A percentile compares a stretch with the other conserved stretches of the same genome.
These are phyloP conservation scores for Tenrec ecaudatus DNA, from an alignment of 2,113 vertebrate genomes.

Conservation along the genomic window DNA sequence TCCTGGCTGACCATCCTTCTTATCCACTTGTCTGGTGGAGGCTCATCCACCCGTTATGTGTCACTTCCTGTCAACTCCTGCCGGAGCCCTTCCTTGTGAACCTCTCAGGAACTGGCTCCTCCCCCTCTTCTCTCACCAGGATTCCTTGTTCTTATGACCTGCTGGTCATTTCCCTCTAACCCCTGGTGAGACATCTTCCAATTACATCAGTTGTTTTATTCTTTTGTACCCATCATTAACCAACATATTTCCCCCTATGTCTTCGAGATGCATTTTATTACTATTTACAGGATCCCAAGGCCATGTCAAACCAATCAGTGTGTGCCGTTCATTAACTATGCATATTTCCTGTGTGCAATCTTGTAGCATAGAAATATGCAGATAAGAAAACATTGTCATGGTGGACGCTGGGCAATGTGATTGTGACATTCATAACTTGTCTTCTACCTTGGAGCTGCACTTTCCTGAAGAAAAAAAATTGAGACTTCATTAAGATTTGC, in stretches of 20 bases:
- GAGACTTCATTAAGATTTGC: slow-evolving; percentile 21
- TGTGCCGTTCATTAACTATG: neutral
- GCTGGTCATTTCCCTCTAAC: neutral
- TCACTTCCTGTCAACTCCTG: no score
- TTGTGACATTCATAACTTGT: slow-evolving; percentile 9
- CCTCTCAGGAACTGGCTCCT: no score
- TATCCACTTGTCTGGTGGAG: neutral
- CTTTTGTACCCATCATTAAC: neutral
- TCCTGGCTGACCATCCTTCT: neutral
- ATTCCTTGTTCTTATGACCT: neutral
- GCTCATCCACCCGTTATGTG: no score
- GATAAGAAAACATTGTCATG: neutral
- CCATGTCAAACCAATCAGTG: neutral
- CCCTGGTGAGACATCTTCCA: neutral
- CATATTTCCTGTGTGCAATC: neutral
- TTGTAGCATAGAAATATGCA: neutral
- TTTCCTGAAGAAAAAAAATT: neutral
- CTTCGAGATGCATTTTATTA: neutral
- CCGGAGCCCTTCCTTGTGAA: no score
- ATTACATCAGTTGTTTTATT: slow-evolving; percentile 13
- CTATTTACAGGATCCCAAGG: neutral
- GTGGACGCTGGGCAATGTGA: neutral
- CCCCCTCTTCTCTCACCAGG: neutral
- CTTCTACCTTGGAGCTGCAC: neutral
- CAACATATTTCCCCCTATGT: neutral